Base-by-base conservation (phyloP, 2,113 vertebrate genomes). In the Jacana jacana region DNA sequence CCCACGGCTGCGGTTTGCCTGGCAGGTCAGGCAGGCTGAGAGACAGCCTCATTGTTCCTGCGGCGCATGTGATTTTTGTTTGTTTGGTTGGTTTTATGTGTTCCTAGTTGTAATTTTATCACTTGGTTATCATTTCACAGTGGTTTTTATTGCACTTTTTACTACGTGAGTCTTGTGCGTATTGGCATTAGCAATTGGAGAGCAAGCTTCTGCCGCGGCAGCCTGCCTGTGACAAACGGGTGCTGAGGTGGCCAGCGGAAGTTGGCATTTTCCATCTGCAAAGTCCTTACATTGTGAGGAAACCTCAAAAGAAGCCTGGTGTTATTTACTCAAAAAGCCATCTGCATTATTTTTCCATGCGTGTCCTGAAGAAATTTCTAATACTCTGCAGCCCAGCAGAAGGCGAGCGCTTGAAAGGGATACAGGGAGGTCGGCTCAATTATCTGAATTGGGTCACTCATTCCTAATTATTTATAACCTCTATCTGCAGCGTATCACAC, bases 51-150 rank as follows among this genome's bases (percentile, higher is more conserved):
- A 93, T 95, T 84, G 73, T 51, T 96, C 88, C 83, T 93, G 89
- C 91, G 92, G 88, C 58, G 93, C 92, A 76, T 80, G 60, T 61
- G 91, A 82, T 86, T 89, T 93, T 86, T 78, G 88, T 88, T 93
- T 96, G 44, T n/a, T n/a, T n/a, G n/a, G n/a, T n/a, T n/a, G n/a
- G n/a, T n/a, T n/a, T n/a, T n/a, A 95, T 96, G 84, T 91, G 93
- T 89, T 95, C 94, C 95, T 96, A 96, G 95, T 94, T 94, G 93
- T 96, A 94, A 93, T 96, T 97, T 97, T 97, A 97, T 96, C 92
- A 81, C 96, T 96, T 82, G 64, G 95, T 95, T 96, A 96, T 96
- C 96, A 96, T 95, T 97, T 96, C 95, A 87, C 88, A 80, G 95
- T 85, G 93, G 12, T 17, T 95, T 97, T 96, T 95, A 96, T 63